Conservation (phyloP, 2,797 vertebrate species). For the Tolypeutes matacus region DNA sequence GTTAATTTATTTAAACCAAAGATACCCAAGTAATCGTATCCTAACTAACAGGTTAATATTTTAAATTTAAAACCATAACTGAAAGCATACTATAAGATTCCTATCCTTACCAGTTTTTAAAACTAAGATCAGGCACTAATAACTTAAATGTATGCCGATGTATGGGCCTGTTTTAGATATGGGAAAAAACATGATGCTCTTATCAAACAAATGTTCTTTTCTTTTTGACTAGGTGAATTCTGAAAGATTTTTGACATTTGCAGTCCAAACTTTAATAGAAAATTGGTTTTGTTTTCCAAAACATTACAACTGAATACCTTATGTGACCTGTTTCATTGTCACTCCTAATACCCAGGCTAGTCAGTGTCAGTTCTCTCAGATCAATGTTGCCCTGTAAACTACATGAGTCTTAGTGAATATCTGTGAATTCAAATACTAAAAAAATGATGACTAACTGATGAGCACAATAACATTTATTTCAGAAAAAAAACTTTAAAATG, state of each 20-base stretch:
- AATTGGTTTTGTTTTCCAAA: not conserved
- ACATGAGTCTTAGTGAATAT: not conserved
- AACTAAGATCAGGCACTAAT: not conserved
- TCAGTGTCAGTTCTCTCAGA: not conserved
- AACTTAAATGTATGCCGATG: not conserved
- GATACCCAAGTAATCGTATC: not conserved
- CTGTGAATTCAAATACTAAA: not conserved
- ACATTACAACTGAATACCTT: not conserved
- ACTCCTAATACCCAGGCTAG: not conserved
- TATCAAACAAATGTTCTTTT: not conserved
- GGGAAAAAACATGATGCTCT: not conserved
- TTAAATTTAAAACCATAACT: conserved; percentile 15
- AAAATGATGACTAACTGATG: not conserved
- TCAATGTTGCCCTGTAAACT: not conserved
- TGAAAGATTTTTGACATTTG: not conserved
- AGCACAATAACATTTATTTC: not conserved
- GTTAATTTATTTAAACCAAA: not conserved
- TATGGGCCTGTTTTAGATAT: not conserved
- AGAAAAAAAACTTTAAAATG: not conserved
- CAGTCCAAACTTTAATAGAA: not conserved
- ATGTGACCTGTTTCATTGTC: not conserved
- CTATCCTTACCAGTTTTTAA: not conserved
- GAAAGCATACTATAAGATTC: not conserved
- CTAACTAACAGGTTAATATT: not conserved
- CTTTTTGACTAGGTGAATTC: not conserved